Base-by-base conservation (phyloP, 2,797 vertebrate species). In the Rachycentron canadum region DNA sequence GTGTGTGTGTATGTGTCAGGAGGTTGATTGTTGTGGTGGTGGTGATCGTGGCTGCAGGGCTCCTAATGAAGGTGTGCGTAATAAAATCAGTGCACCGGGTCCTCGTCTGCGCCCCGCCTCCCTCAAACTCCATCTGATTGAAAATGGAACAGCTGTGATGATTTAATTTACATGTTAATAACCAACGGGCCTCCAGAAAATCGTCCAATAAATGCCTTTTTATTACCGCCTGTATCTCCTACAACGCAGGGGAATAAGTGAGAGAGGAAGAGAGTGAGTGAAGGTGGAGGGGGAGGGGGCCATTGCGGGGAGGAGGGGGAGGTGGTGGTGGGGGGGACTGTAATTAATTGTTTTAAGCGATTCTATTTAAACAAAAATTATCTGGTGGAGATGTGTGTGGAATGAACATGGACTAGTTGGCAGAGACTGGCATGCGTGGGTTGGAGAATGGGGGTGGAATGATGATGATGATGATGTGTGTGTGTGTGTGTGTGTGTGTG, bases 151-250 rank as follows among this genome's bases (percentile, higher is more conserved):
- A 98, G 97, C 97, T 98, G 98, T 97, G 98, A 98, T 97, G 97
- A 98, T 98, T 99, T 98, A 98, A 98, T 99, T 99, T 99, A 98
- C 97, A 98, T 98, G 97, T 97, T 98, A 98, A 98, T 99, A 98
- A 98, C 97, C 97, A 97, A 97, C 96, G 97, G 97, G 97, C 97
- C 96, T 97, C 96, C 95, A 97, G 97, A 99, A 95, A 98, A 97
- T 96, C 95, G 93, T 94, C 95, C 96, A 98, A 96, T 98, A 98
- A 98, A 98, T 93, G 96, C 95, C 96, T 97, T 98, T 95, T 98
- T 98, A 98, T 97, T 97, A 96, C 97, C 84, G 84, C 95, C 95
- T 96, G 89, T 97, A 98, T 98, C 97, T 97, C 94, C 96, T 94
- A 91, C 95, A 94, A 95, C 96, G 95, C 96, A 95, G 95, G 96